These are phyloP conservation scores for Drosophila tripunctata DNA, from an alignment of 2,888 invertebrate genomes.

Conservation along the genomic window DNA sequence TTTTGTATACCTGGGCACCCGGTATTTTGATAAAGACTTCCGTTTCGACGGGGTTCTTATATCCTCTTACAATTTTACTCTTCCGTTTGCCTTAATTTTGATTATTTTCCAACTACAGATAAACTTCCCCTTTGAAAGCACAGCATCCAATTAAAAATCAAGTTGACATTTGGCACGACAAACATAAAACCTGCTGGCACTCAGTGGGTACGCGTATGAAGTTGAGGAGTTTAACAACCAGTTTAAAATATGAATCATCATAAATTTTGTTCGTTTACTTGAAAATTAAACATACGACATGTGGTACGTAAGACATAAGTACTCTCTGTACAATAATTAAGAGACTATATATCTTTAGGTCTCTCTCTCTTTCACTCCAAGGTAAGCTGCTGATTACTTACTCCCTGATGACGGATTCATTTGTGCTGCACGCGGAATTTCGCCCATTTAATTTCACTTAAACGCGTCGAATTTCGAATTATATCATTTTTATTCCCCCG, in stretches of 20 bases:
- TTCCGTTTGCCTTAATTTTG: slow-evolving; percentile 59
- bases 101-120: slow-evolving; percentile 45
- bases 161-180: slow-evolving; percentile 35
- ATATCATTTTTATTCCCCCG: slow-evolving; percentile 20
- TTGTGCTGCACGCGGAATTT: neutral
- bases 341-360: neutral
- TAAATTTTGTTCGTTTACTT: no score
- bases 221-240: neutral
- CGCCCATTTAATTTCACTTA: slow-evolving; percentile 3
- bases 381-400: slow-evolving; percentile 9
- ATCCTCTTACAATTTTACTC: slow-evolving; percentile 47
- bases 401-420: slow-evolving; percentile 1
- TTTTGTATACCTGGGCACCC: slow-evolving; percentile 48
- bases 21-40: slow-evolving; percentile 65
- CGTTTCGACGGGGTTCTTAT: slow-evolving; percentile 35
- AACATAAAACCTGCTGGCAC: slow-evolving; percentile 12
- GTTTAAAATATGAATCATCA: no score
- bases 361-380: neutral
- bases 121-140: slow-evolving; percentile 21
- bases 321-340: neutral
- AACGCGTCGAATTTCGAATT: slow-evolving; percentile 1
- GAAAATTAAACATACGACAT: slow-evolving; percentile 42
- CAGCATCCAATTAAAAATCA: slow-evolving; percentile 56
- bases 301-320: neutral
- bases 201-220: no score